Conservation (phyloP, 2,888 invertebrate species). For the Drosophila cracens region DNA sequence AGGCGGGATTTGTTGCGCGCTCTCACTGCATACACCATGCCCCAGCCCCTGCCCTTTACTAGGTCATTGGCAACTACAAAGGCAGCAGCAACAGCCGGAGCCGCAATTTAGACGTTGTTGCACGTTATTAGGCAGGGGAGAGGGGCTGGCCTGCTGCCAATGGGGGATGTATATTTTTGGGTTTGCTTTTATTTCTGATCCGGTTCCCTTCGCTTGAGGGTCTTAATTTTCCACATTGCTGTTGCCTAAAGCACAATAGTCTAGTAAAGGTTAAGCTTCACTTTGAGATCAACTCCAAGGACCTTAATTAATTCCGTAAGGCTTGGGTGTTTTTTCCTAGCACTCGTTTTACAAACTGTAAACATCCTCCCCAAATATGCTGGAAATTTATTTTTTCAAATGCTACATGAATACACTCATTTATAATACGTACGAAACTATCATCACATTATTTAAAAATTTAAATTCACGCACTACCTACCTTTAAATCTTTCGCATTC, state of each 20-base stretch:
- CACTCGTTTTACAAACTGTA: slow-evolving; percentile 25
- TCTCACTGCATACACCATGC: slow-evolving; percentile 30
- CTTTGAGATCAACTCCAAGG: slow-evolving; percentile 36
- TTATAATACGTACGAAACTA: not conserved
- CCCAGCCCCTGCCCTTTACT: slow-evolving; percentile 18
- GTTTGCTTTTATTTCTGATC: slow-evolving; percentile 18
- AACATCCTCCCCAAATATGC: slow-evolving; percentile 25
- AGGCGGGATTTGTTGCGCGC: slow-evolving; percentile 76
- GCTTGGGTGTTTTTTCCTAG: slow-evolving; percentile 22
- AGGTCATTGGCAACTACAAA: slow-evolving; percentile 59
- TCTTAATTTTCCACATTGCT: slow-evolving; percentile 74
- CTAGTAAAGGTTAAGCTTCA: slow-evolving; percentile 61
- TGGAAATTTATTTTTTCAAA: slow-evolving; percentile 2
- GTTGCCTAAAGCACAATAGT: slow-evolving; percentile 38
- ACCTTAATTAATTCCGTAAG: slow-evolving; percentile 67
- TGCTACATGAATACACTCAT: not conserved
- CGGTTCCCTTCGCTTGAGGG: slow-evolving; percentile 57
- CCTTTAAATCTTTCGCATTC: slow-evolving; percentile 36
- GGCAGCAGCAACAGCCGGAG: slow-evolving; percentile 55
- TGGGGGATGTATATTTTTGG: slow-evolving; percentile 13
- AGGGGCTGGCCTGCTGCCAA: slow-evolving; percentile 20
- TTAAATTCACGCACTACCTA: not conserved
- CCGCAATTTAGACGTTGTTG: slow-evolving; percentile 64
- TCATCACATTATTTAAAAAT: not conserved
- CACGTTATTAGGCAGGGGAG: slow-evolving; percentile 13